Evolutionary conservation across 2,888 invertebrate species (phyloP), one percentile per base, ranked within the genome.

Genomic region (Nephrotoma flavescens): DNA sequence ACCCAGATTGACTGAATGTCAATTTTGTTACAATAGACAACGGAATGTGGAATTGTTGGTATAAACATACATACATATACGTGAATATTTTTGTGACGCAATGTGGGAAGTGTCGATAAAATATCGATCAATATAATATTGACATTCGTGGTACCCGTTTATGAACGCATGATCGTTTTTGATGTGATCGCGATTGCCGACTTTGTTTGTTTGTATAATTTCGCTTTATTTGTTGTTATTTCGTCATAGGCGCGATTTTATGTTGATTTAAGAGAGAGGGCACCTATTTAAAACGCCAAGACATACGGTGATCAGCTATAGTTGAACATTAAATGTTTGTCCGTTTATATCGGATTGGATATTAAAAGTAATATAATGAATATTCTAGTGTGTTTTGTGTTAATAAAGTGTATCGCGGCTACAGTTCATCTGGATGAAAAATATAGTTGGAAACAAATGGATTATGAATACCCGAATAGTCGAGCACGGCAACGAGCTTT

Each of bases 401-500:
- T 31, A 31, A 71, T 71, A 31, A 31, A 71, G 31, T 71, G 31
- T 7, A 71, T 71, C 31, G 71, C 4, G 2, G 90, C 89, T 6
- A 89, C 91, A 41, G 90, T 91, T 86, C 94, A 93, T 88, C 92
- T 96, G 11, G 94, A 95, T 89, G 95, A 96, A 90, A 92, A 94
- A 87, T 96, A 94, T 89, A 94, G 94, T 86, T 97, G 97, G 97
- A 95, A 94, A 86, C 92, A 93, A 47, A 89, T 97, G 89, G 96
- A 97, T 91, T 97, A 94, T 91, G 95, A 94, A 52, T 97, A 94
- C 90, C 95, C 95, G 0, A 94, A 93, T 88, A 92, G 93, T 31
- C 91, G 92, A 86, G 92, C 93, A 7, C 94, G 94, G 89, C 93
- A 94, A 88, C 92, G 94, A 88, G 96, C 95, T 0, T 91, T 96